Conservation (phyloP, 23 tunicate genomes). For the Ascidia mentula region DNA sequence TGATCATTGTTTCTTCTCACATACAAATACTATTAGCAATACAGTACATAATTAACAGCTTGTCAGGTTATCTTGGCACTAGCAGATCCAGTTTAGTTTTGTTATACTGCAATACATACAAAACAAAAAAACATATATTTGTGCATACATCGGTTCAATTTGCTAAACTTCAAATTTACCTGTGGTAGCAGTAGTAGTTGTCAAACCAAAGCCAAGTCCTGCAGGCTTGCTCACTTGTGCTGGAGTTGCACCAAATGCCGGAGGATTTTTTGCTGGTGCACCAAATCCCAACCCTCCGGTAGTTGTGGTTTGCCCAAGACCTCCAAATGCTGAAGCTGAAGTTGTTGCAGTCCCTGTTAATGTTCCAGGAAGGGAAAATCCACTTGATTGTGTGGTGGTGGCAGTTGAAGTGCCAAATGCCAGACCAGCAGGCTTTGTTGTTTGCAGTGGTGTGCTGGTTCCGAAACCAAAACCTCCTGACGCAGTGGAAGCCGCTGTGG, state of each 20-base stretch:
- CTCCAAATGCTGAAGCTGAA: neutral
- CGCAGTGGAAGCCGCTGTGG: conserved; percentile 5
- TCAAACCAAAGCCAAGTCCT: neutral
- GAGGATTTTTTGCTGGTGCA: conserved; percentile 2
- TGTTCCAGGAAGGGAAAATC: neutral
- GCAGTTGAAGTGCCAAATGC: conserved; percentile 5
- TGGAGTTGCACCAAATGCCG: conserved; percentile 14
- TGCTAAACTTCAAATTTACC: neutral
- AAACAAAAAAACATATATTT: neutral
- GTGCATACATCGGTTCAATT: neutral
- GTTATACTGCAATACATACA: too few species aligned
- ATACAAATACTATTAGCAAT: too few species aligned
- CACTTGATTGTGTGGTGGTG: neutral
- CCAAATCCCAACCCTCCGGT: neutral
- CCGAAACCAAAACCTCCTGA: neutral
- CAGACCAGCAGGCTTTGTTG: neutral
- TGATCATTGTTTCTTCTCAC: too few species aligned
- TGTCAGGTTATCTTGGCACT: too few species aligned
- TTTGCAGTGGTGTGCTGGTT: neutral
- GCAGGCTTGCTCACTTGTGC: neutral
- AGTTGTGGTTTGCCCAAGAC: neutral
- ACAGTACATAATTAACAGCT: too few species aligned
- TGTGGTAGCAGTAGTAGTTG: neutral
- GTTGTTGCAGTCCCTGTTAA: neutral
- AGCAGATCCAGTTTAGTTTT: too few species aligned